Base-by-base conservation (phyloP, 1,140 invertebrate genomes). In the Samia ricini region DNA sequence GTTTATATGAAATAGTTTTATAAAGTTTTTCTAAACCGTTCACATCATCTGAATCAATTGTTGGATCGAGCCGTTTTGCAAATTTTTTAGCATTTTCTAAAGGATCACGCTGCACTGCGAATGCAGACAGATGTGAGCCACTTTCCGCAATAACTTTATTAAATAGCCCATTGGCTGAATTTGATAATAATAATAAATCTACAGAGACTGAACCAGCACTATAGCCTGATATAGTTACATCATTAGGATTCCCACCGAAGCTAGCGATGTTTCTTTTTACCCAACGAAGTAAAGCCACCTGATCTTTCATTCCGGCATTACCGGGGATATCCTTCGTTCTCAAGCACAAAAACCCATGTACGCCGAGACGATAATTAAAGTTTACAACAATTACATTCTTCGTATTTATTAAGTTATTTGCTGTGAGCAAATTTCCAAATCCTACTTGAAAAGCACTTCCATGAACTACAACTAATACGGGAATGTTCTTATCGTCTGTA, bases 201-300 rank as follows among this genome's bases (percentile, higher is more conserved):
- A 87, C 88, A 3, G 84, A 81, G 5, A 85, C 85, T 2, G 91
- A 92, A 0, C 93, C 93, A 12, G 92, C 92, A 69, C 92, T 92
- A 66, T 94, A 93, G 0, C 94, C 94, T 0, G 81, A 90, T 18
- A 94, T 71, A 0, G 92, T 93, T 1, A 96, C 92, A n/a, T n/a
- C n/a, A n/a, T n/a, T n/a, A n/a, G n/a, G n/a, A n/a, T n/a, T n/a
- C n/a, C n/a, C n/a, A n/a, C n/a, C n/a, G n/a, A n/a, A n/a, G n/a
- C n/a, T n/a, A n/a, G n/a, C n/a, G n/a, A n/a, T n/a, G 23, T 74
- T 71, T 22, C 64, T 24, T n/a, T 65, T 49, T 6, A 76, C 68
- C 73, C 73, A 77, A 0, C n/a, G n/a, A n/a, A n/a, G n/a, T n/a
- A n/a, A n/a, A n/a, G n/a, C n/a, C n/a, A n/a, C n/a, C n/a, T n/a